Conservation (phyloP, 2,888 invertebrate genomes). For the Sylvicola cinctus region DNA sequence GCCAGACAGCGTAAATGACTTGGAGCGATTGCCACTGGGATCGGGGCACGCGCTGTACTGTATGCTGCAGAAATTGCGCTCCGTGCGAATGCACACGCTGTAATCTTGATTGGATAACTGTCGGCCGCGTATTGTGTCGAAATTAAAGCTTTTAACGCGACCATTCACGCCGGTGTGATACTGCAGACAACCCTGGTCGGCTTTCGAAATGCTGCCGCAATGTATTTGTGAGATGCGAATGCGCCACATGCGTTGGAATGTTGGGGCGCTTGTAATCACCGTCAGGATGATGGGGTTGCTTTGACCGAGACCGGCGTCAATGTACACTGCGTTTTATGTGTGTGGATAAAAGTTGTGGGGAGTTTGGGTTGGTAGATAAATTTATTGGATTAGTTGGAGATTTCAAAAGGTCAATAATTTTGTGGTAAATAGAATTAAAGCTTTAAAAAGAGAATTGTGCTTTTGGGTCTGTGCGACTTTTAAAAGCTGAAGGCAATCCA, state of each 20-base stretch:
- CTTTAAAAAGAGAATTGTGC: no score
- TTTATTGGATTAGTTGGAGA: no score
- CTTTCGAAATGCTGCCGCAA: constrained; percentile 47
- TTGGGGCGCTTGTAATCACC: constrained; percentile 55
- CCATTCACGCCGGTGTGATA: constrained; percentile 47
- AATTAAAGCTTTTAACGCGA: constrained; percentile 65
- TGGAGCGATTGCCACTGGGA: constrained; percentile 46
- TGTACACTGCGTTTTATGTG: constrained; percentile 53
- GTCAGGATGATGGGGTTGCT: constrained; percentile 64
- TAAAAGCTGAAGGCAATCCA: no score
- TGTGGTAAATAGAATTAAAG: no score
- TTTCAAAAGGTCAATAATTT: no score
- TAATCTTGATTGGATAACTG: constrained; percentile 81
- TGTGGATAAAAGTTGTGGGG: no score
- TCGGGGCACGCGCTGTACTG: constrained; percentile 61
- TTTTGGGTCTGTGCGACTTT: no score
- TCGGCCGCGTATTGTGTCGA: constrained; percentile 48
- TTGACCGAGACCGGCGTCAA: constrained; percentile 45
- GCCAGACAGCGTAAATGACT: constrained; percentile 57
- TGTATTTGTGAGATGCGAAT: constrained; percentile 61
- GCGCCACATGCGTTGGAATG: constrained; percentile 59
- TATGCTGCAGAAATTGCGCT: constrained; percentile 70
- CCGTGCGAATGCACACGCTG: constrained; percentile 64
- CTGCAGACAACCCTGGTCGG: constrained; percentile 24
- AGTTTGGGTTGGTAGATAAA: no score